Percentiles rank a stretch among this genome's conserved stretches.
Conservation (phyloP, 2,113 vertebrate genomes). For the Pelecanoides urinatrix region DNA sequence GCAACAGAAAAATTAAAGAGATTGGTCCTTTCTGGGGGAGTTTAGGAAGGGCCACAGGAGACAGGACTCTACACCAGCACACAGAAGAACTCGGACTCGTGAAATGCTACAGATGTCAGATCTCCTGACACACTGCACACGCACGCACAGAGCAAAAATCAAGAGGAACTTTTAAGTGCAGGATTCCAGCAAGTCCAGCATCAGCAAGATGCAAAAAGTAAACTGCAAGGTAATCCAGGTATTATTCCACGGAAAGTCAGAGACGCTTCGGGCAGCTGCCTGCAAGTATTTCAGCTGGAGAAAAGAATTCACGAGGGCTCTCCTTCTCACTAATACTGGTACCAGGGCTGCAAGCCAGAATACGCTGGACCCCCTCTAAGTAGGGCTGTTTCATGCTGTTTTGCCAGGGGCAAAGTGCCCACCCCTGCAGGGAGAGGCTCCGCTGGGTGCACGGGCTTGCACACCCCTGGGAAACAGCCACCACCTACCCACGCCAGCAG, state of each 20-base stretch:
- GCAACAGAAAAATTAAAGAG: not conserved
- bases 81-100: not conserved
- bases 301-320: not conserved
- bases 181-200: constrained; percentile 19
- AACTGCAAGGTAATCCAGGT: constrained; percentile 9
- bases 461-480: not conserved
- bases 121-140: not conserved
- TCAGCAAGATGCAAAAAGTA: not conserved
- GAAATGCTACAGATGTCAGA: not conserved
- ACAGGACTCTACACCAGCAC: not conserved
- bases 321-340: not conserved
- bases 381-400: not conserved
- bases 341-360: not conserved
- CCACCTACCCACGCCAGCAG: not conserved
- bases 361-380: not conserved
- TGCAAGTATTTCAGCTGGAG: not conserved
- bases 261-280: not conserved
- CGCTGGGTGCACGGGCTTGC: not conserved
- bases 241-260: not conserved
- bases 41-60: not conserved
- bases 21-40: constrained; percentile 39
- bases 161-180: not conserved
- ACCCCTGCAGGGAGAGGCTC: not conserved
- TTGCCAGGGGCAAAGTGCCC: not conserved
- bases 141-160: not conserved